Evolutionary conservation across 2,888 invertebrate genomes (phyloP).

Genomic region (Calameuta idolon): DNA sequence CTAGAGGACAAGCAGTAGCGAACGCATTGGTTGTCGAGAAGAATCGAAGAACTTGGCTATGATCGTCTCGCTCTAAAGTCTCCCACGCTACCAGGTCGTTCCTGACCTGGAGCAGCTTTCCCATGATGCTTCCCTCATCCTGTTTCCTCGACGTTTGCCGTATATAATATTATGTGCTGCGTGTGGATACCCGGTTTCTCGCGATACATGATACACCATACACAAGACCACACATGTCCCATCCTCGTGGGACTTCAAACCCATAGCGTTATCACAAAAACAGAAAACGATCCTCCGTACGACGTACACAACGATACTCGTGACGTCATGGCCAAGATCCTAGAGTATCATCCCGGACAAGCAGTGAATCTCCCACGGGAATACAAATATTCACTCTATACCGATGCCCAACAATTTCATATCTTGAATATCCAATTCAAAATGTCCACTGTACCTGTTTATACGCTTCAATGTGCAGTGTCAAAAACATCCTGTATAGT

Average conservation of each 20-base stretch:
- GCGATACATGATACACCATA: constrained; percentile 20
- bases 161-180: constrained; percentile 17
- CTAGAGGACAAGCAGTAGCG: not conserved
- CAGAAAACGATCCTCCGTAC: constrained; percentile 3
- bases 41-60: not conserved
- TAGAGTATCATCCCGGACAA: not conserved
- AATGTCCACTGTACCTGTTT: not conserved
- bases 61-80: constrained; percentile 11
- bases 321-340: not conserved
- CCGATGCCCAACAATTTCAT: not conserved
- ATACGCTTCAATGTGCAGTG: not conserved
- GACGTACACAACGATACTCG: constrained; percentile 14
- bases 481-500: not conserved
- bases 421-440: not conserved
- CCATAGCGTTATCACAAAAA: constrained; percentile 27
- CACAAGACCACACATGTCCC: constrained; percentile 15
- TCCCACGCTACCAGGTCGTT: constrained; percentile 20
- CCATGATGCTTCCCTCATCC: constrained; percentile 27
- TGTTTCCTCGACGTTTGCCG: not conserved
- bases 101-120: constrained; percentile 17
- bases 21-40: not conserved
- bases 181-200: constrained; percentile 25
- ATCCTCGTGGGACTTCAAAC: constrained; percentile 26
- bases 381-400: not conserved
- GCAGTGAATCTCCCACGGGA: not conserved